These are phyloP conservation scores for Amazona vittata DNA, from an alignment of 2,113 vertebrate species.

Conservation along the genomic window DNA sequence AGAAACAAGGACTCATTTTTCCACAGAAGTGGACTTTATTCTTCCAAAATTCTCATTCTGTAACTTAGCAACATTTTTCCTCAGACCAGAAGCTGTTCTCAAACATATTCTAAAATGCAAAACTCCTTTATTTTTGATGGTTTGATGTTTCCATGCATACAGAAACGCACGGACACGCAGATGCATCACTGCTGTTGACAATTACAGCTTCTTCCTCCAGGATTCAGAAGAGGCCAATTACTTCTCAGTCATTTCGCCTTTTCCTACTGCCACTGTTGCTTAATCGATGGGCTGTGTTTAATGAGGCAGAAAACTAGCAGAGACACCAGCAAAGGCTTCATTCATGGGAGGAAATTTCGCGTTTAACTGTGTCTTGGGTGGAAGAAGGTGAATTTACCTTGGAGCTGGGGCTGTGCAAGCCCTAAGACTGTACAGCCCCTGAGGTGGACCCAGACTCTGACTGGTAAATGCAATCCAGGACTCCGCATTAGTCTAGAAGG, in stretches of 20 bases:
- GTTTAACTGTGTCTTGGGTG: not conserved
- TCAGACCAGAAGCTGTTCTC: not conserved
- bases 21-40: not conserved
- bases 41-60: not conserved
- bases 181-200: not conserved
- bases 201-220: not conserved
- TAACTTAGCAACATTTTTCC: not conserved
- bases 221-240: not conserved
- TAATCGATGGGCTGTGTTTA: not conserved
- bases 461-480: not conserved
- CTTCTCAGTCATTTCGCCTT: slow-evolving; percentile 17
- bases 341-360: not conserved
- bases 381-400: not conserved
- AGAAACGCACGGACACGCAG: not conserved
- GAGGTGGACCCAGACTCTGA: not conserved
- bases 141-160: not conserved
- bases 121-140: not conserved
- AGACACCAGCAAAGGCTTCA: not conserved
- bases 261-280: not conserved
- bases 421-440: not conserved
- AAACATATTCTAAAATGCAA: not conserved
- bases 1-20: not conserved
- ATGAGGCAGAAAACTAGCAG: not conserved
- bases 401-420: not conserved
- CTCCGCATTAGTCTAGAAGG: not conserved